Percentiles rank a stretch among this genome's conserved stretches.
These are phyloP conservation scores for Parazoanthus darwini DNA, from an alignment of 92 coral and sea anemone genomes.

Conservation along the genomic window DNA sequence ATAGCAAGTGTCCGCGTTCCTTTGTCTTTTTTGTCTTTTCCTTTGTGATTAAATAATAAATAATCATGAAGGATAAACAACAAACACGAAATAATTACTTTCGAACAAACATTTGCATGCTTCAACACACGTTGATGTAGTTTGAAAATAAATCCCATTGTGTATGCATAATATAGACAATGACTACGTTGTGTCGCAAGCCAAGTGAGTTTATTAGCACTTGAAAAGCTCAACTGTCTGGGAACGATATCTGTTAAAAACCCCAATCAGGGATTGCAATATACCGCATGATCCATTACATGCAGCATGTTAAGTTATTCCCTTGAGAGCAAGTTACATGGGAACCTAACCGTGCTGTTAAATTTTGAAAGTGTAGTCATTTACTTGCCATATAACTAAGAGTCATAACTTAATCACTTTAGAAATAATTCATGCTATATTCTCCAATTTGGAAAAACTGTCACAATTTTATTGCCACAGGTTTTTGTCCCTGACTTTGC, in stretches of 20 bases:
- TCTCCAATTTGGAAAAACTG: background rate
- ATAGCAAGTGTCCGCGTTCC: too few relatives aligned
- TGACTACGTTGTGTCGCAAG: background rate
- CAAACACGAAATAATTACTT: too few relatives aligned
- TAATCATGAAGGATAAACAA: too few relatives aligned
- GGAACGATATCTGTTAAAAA: background rate
- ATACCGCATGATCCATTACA: too few relatives aligned
- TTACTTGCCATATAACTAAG: background rate
- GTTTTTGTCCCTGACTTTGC: background rate
- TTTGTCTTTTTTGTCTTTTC: too few relatives aligned
- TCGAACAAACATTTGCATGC: too few relatives aligned
- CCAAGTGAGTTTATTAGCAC: background rate
- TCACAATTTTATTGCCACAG: background rate
- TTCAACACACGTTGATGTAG: background rate
- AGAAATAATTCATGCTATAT: background rate
- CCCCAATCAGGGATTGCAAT: background rate
- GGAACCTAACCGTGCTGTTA: too few relatives aligned
- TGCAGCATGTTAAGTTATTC: too few relatives aligned
- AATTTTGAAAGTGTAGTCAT: too few relatives aligned
- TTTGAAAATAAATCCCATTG: too few relatives aligned
- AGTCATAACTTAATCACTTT: background rate
- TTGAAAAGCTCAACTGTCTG: background rate
- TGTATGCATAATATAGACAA: background rate
- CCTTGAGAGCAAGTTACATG: too few relatives aligned
- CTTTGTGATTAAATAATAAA: too few relatives aligned